phyloP scores from a whole-genome alignment of 2,113 vertebrate species.

The Spea bombifrons region DNA sequence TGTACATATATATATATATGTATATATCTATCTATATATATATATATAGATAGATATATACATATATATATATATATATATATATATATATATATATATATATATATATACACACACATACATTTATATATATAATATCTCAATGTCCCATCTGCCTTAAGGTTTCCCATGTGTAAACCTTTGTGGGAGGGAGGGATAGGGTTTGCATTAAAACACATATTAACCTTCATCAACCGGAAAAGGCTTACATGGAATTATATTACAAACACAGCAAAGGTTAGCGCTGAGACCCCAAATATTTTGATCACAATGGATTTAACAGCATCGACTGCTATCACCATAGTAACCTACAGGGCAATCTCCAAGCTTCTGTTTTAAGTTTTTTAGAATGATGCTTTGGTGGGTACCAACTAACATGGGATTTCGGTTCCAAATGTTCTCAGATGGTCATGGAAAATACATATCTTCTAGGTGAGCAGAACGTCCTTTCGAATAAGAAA shows the following conservation, averaged over 20 bases:
- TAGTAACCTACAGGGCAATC: slow-evolving; percentile 10
- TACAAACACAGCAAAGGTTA: not conserved
- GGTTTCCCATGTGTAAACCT: too few species aligned
- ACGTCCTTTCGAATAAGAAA: not conserved
- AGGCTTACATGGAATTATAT: not conserved
- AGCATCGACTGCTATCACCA: slow-evolving; percentile 20
- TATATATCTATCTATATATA: too few species aligned
- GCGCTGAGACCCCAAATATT: not conserved
- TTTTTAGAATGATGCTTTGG: not conserved
- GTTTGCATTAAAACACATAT: not conserved
- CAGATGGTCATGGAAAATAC: not conserved
- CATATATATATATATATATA: too few species aligned
- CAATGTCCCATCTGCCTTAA: too few species aligned
- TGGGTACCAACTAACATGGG: slow-evolving; percentile 11
- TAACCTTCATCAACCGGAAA: not conserved
- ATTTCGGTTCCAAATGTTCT: not conserved
- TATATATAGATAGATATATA: too few species aligned
- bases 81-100: too few species aligned
- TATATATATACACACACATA: too few species aligned
- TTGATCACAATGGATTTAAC: too few species aligned
- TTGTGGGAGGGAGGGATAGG: too few species aligned
- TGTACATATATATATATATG: too few species aligned
- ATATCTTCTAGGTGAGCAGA: too few species aligned
- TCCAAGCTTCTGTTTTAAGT: not conserved
- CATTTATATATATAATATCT: too few species aligned